These are phyloP conservation scores for Corythornis madagascariensis DNA, from an alignment of 2,113 vertebrate species.

Conservation along the genomic window DNA sequence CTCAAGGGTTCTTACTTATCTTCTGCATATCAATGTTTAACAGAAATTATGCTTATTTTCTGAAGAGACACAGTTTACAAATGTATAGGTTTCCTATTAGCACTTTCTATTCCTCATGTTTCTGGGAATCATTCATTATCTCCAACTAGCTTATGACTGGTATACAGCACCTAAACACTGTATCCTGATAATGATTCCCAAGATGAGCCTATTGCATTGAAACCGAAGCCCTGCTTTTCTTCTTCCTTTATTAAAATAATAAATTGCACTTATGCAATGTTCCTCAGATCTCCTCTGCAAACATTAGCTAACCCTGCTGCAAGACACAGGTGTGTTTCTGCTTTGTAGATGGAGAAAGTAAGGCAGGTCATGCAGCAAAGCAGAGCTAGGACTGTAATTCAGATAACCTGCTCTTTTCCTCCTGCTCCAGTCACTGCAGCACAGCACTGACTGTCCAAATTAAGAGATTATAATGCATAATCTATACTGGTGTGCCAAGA, in stretches of 20 bases:
- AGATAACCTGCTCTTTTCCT: neutral
- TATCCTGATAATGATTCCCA: neutral
- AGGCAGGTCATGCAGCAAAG: neutral
- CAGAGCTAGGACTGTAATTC: neutral
- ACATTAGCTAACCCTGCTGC: neutral
- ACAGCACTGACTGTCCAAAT: neutral
- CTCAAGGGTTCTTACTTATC: neutral
- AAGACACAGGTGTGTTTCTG: neutral
- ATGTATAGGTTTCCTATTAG: neutral
- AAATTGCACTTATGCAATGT: neutral
- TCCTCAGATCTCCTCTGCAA: neutral
- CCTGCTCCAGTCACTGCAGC: neutral
- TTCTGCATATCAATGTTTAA: neutral
- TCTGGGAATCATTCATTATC: neutral
- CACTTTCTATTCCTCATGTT: neutral
- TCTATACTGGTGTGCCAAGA: constrained; percentile 48
- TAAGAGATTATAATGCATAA: constrained; percentile 64
- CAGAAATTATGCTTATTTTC: neutral
- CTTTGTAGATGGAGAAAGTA: neutral
- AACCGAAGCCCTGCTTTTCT: neutral
- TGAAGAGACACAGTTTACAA: neutral
- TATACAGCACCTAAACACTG: neutral
- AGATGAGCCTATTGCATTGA: neutral
- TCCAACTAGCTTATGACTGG: neutral
- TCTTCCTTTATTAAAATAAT: neutral